Conservation (phyloP, 2,888 invertebrate species). For the Atrina japonica region DNA sequence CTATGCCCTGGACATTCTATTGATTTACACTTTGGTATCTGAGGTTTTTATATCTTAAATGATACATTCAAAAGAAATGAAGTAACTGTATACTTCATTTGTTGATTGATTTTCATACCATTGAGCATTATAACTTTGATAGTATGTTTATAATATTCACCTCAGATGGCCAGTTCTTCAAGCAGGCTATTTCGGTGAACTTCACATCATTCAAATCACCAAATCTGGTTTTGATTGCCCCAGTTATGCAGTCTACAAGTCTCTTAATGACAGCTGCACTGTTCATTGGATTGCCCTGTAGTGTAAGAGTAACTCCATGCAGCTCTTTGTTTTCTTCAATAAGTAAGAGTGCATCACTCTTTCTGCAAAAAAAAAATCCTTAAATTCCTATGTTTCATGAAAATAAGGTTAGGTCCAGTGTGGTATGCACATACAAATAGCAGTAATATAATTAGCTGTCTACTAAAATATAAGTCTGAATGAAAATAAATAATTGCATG, state of each 20-base stretch:
- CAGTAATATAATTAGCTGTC: neutral
- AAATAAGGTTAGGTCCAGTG: too few relatives aligned
- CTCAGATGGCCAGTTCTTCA: neutral
- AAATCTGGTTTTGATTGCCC: slow-evolving; percentile 5
- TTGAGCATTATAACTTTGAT: too few relatives aligned
- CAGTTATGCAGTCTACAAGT: neutral
- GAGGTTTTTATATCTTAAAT: too few relatives aligned
- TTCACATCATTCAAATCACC: slow-evolving; percentile 4
- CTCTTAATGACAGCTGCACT: neutral
- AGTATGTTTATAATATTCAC: too few relatives aligned
- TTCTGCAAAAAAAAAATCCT: neutral
- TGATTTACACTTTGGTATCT: too few relatives aligned
- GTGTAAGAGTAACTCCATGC: neutral
- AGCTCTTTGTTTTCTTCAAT: slow-evolving; percentile 1
- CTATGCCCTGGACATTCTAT: too few relatives aligned
- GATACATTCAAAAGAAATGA: neutral
- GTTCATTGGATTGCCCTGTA: too few relatives aligned
- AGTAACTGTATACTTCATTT: neutral
- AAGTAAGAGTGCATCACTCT: neutral
- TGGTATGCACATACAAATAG: too few relatives aligned
- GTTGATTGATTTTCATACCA: neutral
- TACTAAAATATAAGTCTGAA: too few relatives aligned
- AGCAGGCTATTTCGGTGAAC: neutral
- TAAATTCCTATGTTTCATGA: too few relatives aligned
- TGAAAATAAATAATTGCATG: neutral